Evolutionary conservation across 2,797 vertebrate species (phyloP), one percentile per base, ranked within the genome.

Genomic region (Oceanodroma leucorhoa): DNA sequence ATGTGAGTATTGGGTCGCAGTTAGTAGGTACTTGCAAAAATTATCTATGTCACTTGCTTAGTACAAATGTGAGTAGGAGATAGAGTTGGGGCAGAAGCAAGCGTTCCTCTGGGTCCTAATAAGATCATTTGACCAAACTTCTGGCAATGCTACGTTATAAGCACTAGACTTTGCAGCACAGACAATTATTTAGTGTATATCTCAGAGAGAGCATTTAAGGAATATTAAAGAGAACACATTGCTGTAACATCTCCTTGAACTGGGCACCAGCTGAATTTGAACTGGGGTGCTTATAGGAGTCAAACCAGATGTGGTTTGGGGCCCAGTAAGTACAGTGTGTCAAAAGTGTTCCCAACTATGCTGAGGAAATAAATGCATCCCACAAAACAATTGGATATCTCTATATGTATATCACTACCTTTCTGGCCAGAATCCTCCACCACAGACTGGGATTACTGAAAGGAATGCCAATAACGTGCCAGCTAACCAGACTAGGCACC

Each of bases 1-100:
- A 8, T 1, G 2, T 4, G 57, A 41, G 24, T 6, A 51, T 1
- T 5, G 7, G 40, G 34, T 36, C 9, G 1, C 27, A 23, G 29
- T 16, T 13, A n/a, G 43, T 1, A 34, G 45, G 38, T 18, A 29
- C 29, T 5, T 22, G n/a, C 29, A 36, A 43, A 23, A 50, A 48
- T 13, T 58, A 27, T 13, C 45, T 14, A 1, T 7, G 22, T 34
- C 29, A 65, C 29, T 57, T 27, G 36, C 9, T 18, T 29, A 38
- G 43, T 24, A 32, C 32, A 5, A 43, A 6, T 1, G 38, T 14
- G 29, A 43, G 34, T 12, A 29, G 41, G 55, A 51, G 32, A n/a
- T 32, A 24, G 36, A 36, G 43, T 1, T 38, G n/a, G 57, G 36
- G 45, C 45, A 70, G 79, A 24, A 77, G 57, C 79, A 77, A 76